phyloP scores from a whole-genome alignment of 2,797 vertebrate species.

The Scleropages formosus region DNA sequence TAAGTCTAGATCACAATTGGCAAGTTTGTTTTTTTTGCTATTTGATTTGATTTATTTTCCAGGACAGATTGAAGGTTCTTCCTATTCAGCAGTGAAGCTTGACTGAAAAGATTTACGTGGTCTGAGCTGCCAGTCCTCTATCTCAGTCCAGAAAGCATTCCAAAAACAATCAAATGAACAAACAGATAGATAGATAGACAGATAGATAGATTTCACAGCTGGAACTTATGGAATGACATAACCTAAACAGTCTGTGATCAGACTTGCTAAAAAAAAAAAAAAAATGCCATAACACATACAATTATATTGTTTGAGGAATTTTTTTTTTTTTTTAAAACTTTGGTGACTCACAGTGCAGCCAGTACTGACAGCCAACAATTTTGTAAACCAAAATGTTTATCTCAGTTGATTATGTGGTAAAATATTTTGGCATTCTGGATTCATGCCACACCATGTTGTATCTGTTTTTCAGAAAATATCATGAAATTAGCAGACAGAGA shows the following conservation, averaged over 20 bases:
- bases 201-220: background rate
- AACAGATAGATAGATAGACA: no score
- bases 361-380: background rate
- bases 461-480: background rate
- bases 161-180: no score
- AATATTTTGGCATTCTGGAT: background rate
- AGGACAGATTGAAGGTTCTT: background rate
- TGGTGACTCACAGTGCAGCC: background rate
- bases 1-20: background rate
- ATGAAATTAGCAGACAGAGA: no score
- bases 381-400: constrained; percentile 9
- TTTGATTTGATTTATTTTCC: constrained; percentile 5
- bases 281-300: no score
- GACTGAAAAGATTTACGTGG: constrained; percentile 11
- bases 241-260: background rate
- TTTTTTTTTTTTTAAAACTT: background rate
- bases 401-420: background rate
- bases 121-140: background rate
- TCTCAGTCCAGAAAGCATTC: background rate
- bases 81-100: background rate
- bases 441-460: background rate
- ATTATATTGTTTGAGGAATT: no score
- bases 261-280: no score
- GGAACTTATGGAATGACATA: constrained; percentile 1
- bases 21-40: background rate